phyloP scores from a whole-genome alignment of 1,140 invertebrate genomes.

The Galendromus occidentalis region DNA sequence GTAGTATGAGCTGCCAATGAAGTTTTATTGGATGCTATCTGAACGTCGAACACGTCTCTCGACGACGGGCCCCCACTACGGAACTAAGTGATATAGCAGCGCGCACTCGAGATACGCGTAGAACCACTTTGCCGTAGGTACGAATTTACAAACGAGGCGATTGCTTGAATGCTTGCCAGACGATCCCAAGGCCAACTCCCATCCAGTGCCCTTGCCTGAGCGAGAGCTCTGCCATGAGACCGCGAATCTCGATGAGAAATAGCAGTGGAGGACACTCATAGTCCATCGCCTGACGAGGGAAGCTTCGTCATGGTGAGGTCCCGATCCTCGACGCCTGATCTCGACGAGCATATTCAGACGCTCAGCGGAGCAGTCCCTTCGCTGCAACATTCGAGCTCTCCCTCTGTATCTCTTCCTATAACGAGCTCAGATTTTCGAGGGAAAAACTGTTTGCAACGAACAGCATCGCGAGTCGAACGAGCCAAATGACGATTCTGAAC shows the following conservation, averaged over 20 bases:
- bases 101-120: neutral
- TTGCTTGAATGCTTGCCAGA: neutral
- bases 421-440: too few relatives aligned
- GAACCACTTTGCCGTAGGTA: slow-evolving; percentile 11
- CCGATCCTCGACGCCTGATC: too few relatives aligned
- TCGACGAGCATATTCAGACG: too few relatives aligned
- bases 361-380: too few relatives aligned
- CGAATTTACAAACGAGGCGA: neutral
- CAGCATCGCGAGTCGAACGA: too few relatives aligned
- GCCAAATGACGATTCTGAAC: too few relatives aligned
- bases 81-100: slow-evolving; percentile 10
- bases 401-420: too few relatives aligned
- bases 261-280: neutral
- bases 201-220: neutral
- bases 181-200: neutral
- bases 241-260: neutral
- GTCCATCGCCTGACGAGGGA: neutral
- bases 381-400: too few relatives aligned
- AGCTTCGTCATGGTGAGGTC: too few relatives aligned
- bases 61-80: neutral
- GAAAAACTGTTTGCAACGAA: too few relatives aligned
- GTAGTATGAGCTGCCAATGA: neutral
- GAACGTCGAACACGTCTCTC: too few relatives aligned
- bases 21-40: neutral
- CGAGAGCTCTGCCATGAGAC: neutral